These are phyloP conservation scores for Gymnobelideus leadbeateri DNA, from an alignment of 2,113 vertebrate species.

Conservation along the genomic window DNA sequence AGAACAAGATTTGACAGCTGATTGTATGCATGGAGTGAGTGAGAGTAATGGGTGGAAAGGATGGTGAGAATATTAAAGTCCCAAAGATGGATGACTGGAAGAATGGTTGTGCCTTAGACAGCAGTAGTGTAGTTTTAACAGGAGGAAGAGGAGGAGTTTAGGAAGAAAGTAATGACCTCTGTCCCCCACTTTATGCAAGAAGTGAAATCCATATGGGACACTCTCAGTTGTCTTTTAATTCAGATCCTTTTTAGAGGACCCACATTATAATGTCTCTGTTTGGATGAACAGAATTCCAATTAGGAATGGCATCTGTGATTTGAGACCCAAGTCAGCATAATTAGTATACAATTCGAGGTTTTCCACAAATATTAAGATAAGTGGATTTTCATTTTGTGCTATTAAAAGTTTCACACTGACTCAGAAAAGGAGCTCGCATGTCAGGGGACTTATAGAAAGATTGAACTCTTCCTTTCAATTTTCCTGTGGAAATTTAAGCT, in stretches of 20 bases:
- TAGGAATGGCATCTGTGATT: background rate
- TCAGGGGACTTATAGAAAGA: conserved; percentile 20
- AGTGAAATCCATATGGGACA: conserved; percentile 8
- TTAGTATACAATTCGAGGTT: background rate
- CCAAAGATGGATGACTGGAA: background rate
- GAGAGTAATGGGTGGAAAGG: background rate
- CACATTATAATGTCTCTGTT: background rate
- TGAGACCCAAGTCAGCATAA: background rate
- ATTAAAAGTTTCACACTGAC: background rate
- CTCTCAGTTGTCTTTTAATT: conserved; percentile 16
- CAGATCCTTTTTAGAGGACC: background rate
- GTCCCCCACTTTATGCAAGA: background rate
- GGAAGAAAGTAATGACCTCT: background rate
- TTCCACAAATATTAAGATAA: background rate
- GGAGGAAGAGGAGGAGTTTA: background rate
- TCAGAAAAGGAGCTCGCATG: background rate
- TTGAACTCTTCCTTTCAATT: background rate
- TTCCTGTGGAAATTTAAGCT: conserved; percentile 39
- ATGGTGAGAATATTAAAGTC: background rate
- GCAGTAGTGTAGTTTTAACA: background rate
- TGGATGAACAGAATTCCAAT: background rate
- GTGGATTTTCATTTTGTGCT: conserved; percentile 2
- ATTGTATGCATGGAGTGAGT: background rate
- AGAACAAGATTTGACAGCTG: background rate
- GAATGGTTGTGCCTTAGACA: background rate